These are phyloP conservation scores for Acrocyrtus sp. DNA, from an alignment of 2,888 invertebrate genomes.

Conservation along the genomic window DNA sequence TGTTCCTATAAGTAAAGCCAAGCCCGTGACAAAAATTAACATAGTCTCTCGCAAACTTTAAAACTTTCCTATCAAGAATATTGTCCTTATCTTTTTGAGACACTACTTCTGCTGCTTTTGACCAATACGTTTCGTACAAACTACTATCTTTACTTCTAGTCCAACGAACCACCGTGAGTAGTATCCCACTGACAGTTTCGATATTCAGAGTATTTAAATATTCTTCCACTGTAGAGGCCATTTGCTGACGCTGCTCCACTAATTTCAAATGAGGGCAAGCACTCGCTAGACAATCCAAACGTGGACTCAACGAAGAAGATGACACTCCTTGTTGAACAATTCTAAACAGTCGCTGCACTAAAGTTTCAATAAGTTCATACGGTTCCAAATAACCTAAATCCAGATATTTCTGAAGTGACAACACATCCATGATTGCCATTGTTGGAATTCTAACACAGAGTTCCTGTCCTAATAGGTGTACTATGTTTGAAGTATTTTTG, in stretches of 20 bases:
- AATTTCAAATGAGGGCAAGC: slow-evolving; percentile 41
- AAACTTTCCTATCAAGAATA: slow-evolving; percentile 26
- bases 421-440: slow-evolving; percentile 51
- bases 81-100: not conserved
- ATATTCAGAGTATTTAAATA: slow-evolving; percentile 46
- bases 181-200: slow-evolving; percentile 12
- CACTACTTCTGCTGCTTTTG: slow-evolving; percentile 25
- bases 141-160: slow-evolving; percentile 31
- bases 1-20: slow-evolving; percentile 31
- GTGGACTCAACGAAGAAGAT: slow-evolving; percentile 10
- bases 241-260: slow-evolving; percentile 38
- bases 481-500: too few relatives aligned
- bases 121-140: slow-evolving; percentile 53
- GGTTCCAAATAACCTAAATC: slow-evolving; percentile 47
- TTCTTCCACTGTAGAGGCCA: slow-evolving; percentile 23
- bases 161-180: slow-evolving; percentile 43
- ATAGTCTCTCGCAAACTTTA: slow-evolving; percentile 48
- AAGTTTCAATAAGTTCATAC: slow-evolving; percentile 47
- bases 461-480: slow-evolving; percentile 35
- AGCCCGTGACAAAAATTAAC: slow-evolving; percentile 43
- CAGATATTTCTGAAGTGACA: slow-evolving; percentile 49
- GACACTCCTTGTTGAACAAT: slow-evolving; percentile 50
- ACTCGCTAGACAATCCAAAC: slow-evolving; percentile 48
- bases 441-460: slow-evolving; percentile 27
- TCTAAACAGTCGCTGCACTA: slow-evolving; percentile 32